A percentile compares a stretch with the other conserved stretches of the same genome.
Conservation (phyloP, 2,888 invertebrate species). For the Rugalucina vietnamica region DNA sequence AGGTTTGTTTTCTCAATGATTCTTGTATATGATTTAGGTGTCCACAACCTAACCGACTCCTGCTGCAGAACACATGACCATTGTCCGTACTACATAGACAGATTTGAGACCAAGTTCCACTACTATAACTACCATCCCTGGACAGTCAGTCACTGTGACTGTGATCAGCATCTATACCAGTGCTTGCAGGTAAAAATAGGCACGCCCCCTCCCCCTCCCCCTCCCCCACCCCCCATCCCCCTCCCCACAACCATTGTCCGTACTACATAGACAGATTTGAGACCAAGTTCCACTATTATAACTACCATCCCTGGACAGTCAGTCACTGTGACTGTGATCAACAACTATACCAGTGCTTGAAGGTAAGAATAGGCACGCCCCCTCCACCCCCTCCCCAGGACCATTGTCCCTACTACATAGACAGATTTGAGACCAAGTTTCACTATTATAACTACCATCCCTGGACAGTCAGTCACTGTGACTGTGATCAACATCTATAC, state of each 20-base stretch:
- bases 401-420: conserved; percentile 93
- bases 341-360: background rate
- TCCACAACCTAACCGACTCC: conserved; percentile 92
- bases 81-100: conserved; percentile 93
- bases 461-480: conserved; percentile 96
- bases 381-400: no score
- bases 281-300: background rate
- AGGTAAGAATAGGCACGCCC: background rate
- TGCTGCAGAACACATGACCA: conserved; percentile 96
- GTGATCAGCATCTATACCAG: conserved; percentile 88
- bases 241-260: conserved; percentile 88
- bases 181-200: conserved; percentile 64
- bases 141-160: conserved; percentile 95
- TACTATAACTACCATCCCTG: conserved; percentile 95
- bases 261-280: conserved; percentile 63
- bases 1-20: no score
- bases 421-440: conserved; percentile 92
- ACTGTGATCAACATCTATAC: conserved; percentile 89
- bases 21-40: no score
- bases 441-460: conserved; percentile 95
- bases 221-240: conserved; percentile 81
- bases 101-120: conserved; percentile 93
- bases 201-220: background rate
- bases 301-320: background rate
- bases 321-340: background rate